Conservation (phyloP, 2,888 invertebrate genomes). For the Brachyptera risi region DNA sequence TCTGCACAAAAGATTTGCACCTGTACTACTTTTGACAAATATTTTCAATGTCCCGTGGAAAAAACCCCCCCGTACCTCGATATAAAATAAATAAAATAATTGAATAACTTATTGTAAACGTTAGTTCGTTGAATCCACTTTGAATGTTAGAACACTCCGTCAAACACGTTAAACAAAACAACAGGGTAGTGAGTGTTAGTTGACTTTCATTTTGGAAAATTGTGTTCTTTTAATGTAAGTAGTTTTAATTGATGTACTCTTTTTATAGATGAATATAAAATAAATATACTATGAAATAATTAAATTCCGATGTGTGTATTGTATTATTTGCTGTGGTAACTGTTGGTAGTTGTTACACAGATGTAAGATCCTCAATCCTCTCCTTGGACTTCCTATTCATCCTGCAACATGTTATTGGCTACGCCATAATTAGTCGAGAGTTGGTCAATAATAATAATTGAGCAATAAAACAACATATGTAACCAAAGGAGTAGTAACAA, state of each 20-base stretch:
- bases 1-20: conserved; percentile 12
- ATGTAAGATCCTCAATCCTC: too few relatives aligned
- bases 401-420: too few relatives aligned
- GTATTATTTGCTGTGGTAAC: too few relatives aligned
- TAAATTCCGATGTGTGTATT: background rate
- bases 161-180: conserved; percentile 19
- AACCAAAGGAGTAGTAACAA: too few relatives aligned
- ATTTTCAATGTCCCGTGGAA: conserved; percentile 8
- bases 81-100: background rate
- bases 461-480: too few relatives aligned
- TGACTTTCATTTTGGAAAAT: conserved; percentile 14
- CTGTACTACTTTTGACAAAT: conserved; percentile 1
- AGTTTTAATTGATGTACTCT: conserved; percentile 30
- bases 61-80: background rate
- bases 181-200: conserved; percentile 31
- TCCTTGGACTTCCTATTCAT: too few relatives aligned
- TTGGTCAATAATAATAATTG: too few relatives aligned
- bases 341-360: too few relatives aligned
- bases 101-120: conserved; percentile 9
- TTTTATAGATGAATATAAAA: conserved; percentile 32
- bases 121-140: conserved; percentile 16
- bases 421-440: too few relatives aligned
- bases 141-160: conserved; percentile 20
- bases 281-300: conserved; percentile 20
- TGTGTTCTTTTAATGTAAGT: conserved; percentile 24